Base-by-base conservation (phyloP, 2,888 invertebrate species). In the Clepsis dumicolana region DNA sequence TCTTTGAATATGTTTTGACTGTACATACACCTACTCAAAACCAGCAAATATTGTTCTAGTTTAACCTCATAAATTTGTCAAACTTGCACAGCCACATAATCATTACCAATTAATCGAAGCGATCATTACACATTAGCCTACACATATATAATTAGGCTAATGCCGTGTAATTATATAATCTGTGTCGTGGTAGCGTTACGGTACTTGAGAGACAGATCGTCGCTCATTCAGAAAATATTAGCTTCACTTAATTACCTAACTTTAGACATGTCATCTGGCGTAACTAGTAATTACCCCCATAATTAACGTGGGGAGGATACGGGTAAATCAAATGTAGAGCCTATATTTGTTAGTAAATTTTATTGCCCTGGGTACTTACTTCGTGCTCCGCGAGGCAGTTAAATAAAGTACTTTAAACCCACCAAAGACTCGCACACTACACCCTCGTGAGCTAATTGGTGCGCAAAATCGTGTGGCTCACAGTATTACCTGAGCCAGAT, bases 171-270 rank as follows among this genome's bases (percentile, higher is more conserved):
- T 63, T 63, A 70, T 60, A 60, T 67, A 71, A 72, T 71, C 64
- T 68, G 62, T 63, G 70, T 64, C 64, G 64, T 68, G 73, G 69
- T 75, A 76, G 77, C 80, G 69, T 79, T 82, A 86, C 77, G 80
- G 78, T 77, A 78, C 84, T 81, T 77, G 76, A 74, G 84, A 83
- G 85, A 82, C 82, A 80, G 75, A 85, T 83, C 79, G 79, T 81
- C 65, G 79, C 80, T 85, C 80, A 83, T 84, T 81, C 77, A 78
- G 80, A 85, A 85, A 86, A 84, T 86, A 86, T 86, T 80, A 82
- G 75, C 77, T 76, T 68, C 73, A 77, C 76, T 76, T 86, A 87
- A 87, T 85, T 86, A 86, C 84, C 71, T 73, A 81, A 82, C 79
- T 83, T 83, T 75, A 72, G 75, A 65, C 70, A 74, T 81, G 80